Evolutionary conservation across 1,140 invertebrate species (phyloP).

Genomic region (Drosophila auraria): DNA sequence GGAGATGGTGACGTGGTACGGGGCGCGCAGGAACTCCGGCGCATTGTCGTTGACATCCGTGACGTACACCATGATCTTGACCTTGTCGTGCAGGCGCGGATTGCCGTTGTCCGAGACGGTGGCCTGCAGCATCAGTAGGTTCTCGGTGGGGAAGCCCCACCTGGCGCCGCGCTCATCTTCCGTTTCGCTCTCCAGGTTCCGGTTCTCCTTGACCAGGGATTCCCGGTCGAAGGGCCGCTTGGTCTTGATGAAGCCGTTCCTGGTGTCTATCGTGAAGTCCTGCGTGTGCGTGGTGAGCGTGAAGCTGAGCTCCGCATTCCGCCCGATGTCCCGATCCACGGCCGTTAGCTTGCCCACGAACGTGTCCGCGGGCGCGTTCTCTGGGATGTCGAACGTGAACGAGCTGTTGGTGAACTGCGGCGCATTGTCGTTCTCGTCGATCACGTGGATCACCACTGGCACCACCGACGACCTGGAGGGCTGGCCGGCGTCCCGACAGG

Average conservation of each 20-base stretch:
- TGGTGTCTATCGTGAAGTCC: conserved; percentile 95
- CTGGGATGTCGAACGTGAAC: conserved; percentile 93
- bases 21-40: conserved; percentile 92
- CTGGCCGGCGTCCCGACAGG: conserved; percentile 91
- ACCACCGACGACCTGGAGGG: conserved; percentile 92
- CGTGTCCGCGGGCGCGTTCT: conserved; percentile 94
- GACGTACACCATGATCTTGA: conserved; percentile 95
- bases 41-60: conserved; percentile 97
- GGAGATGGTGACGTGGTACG: conserved; percentile 94
- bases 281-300: conserved; percentile 91
- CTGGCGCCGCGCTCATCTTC: conserved; percentile 70
- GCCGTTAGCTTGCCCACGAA: conserved; percentile 96
- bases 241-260: conserved; percentile 96
- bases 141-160: conserved; percentile 80
- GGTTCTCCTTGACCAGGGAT: conserved; percentile 87
- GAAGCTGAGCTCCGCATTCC: conserved; percentile 96
- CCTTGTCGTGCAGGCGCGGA: conserved; percentile 91
- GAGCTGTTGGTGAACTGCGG: conserved; percentile 95
- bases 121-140: conserved; percentile 93
- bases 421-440: conserved; percentile 98
- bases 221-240: conserved; percentile 94
- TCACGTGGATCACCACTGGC: conserved; percentile 94
- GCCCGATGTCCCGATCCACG: conserved; percentile 94
- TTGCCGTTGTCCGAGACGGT: conserved; percentile 95
- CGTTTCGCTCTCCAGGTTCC: conserved; percentile 14